Percentiles rank a stretch among this genome's conserved stretches.
Evolutionary conservation across 2,113 vertebrate genomes (phyloP).

Genomic region (Pseudopipra pipra): DNA sequence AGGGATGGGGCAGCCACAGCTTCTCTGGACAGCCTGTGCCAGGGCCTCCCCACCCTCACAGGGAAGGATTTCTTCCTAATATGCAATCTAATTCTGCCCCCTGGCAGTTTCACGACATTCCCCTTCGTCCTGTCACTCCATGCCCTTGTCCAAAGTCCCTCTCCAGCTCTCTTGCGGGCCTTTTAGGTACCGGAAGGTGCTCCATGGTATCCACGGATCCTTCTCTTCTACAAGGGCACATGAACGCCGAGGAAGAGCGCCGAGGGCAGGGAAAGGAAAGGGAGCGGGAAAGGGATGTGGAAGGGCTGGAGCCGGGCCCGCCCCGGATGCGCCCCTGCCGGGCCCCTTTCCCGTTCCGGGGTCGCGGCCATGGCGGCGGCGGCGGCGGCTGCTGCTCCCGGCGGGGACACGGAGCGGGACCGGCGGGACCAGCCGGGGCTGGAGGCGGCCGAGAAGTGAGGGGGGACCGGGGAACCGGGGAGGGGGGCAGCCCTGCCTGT

Average conservation of each 20-base stretch:
- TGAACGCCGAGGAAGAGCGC: rapidly evolving
- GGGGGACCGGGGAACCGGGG: not conserved
- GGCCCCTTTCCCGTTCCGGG: not conserved
- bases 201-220: rapidly evolving
- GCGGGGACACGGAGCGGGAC: not conserved
- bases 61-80: not conserved
- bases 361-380: not conserved
- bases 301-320: not conserved
- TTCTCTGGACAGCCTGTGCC: not conserved
- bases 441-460: not conserved
- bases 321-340: not conserved
- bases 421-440: not conserved
- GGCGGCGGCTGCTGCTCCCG: not conserved
- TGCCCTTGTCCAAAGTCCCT: too few species aligned
- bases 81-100: not conserved
- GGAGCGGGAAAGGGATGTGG: rapidly evolving
- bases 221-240: not conserved
- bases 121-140: too few species aligned
- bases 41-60: not conserved
- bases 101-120: not conserved
- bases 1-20: not conserved
- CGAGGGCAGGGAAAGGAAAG: rapidly evolving
- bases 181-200: rapidly evolving
- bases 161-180: not conserved
- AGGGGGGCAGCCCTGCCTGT: not conserved